Evolutionary conservation across 2,113 vertebrate species (phyloP).

Genomic region (Dromaius novaehollandiae): DNA sequence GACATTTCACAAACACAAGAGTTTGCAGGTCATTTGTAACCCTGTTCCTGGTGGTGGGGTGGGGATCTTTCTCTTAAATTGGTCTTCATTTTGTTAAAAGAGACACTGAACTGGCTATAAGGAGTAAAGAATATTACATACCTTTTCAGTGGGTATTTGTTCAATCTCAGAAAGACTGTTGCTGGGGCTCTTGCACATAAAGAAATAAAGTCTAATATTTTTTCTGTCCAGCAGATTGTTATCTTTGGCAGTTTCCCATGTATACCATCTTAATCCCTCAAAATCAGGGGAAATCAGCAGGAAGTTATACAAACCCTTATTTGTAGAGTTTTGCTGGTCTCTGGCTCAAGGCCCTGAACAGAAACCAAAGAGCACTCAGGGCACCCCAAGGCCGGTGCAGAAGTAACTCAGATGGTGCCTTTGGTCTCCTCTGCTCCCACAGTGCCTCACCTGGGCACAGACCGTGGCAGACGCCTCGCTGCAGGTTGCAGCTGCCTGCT

Average conservation of each 20-base stretch:
- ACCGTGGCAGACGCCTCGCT: not conserved
- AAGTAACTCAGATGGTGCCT: not conserved
- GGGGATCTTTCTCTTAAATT: not conserved
- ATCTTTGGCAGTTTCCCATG: not conserved
- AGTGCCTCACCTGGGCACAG: not conserved
- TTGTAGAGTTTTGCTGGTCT: not conserved
- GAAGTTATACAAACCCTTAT: not conserved
- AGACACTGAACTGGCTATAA: not conserved
- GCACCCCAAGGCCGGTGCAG: not conserved
- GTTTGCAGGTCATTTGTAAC: not conserved
- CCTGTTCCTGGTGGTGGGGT: not conserved
- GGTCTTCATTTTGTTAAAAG: not conserved
- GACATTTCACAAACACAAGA: not conserved
- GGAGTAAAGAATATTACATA: not conserved
- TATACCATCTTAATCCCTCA: not conserved
- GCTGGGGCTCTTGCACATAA: not conserved
- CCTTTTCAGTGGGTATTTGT: accelerated
- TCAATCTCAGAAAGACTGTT: not conserved
- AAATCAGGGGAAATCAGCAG: not conserved
- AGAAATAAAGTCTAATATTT: not conserved
- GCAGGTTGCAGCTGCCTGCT: not conserved
- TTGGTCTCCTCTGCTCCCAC: not conserved
- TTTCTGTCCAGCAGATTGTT: not conserved
- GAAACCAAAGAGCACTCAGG: not conserved
- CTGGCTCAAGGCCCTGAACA: not conserved